Percentiles rank a stretch among this genome's conserved stretches.
Conservation (phyloP, 2,113 vertebrate genomes). For the Rhynchopsitta pachyrhyncha region DNA sequence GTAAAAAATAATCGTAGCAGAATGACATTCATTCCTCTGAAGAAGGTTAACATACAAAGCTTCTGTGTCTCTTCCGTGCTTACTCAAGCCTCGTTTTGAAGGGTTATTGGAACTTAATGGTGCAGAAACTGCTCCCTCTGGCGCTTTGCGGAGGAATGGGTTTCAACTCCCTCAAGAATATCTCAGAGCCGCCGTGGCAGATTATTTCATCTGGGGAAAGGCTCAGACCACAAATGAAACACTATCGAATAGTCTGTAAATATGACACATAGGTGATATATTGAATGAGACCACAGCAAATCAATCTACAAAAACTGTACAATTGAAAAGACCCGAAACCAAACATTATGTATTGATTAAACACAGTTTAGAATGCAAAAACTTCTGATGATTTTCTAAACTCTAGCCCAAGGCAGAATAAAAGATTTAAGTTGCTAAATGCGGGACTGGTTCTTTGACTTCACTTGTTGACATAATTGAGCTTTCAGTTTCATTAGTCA, state of each 20-base stretch:
- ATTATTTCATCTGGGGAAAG: not conserved
- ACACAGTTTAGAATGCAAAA: not conserved
- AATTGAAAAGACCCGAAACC: not conserved
- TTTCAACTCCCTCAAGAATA: not conserved
- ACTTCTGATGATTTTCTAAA: not conserved
- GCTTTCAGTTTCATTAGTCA: not conserved
- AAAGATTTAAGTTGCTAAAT: not conserved
- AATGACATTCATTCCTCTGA: not conserved
- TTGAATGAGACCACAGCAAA: not conserved
- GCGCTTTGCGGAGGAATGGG: not conserved
- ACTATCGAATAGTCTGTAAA: not conserved
- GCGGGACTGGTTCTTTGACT: not conserved
- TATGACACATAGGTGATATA: not conserved
- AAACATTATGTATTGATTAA: not conserved
- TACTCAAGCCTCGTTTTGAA: constrained; percentile 1
- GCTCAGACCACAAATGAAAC: not conserved
- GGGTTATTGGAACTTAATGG: constrained; percentile 29
- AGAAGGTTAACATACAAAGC: not conserved
- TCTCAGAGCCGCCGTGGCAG: not conserved
- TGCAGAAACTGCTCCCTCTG: not conserved
- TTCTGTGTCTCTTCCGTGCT: not conserved
- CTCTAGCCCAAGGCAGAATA: not conserved
- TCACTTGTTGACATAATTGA: not conserved
- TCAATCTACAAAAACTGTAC: not conserved
- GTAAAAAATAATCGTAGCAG: not conserved